Evolutionary conservation across 2,888 invertebrate species (phyloP).

Genomic region (Acanthosoma haemorrhoidale): DNA sequence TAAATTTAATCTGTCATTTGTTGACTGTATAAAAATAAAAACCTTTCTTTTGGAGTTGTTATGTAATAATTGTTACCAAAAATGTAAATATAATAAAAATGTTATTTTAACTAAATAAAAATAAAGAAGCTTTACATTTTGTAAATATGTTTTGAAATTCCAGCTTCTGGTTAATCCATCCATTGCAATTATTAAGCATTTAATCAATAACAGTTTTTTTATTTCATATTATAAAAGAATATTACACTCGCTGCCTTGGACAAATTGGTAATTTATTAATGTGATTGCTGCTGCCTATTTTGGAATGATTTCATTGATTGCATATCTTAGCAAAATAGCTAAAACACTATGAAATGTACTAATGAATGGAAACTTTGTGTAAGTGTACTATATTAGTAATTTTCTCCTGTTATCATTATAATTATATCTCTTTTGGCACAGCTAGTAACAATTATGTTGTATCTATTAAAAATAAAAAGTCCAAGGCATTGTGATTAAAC

Average conservation of each 20-base stretch:
- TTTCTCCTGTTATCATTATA: too few relatives aligned
- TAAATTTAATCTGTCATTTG: too few relatives aligned
- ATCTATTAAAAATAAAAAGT: too few relatives aligned
- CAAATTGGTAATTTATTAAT: neutral
- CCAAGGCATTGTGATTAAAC: neutral
- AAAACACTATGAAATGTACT: too few relatives aligned
- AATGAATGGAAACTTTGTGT: too few relatives aligned
- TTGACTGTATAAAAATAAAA: neutral
- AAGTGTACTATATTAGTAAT: too few relatives aligned
- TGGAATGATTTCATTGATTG: too few relatives aligned
- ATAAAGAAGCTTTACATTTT: slow-evolving; percentile 14
- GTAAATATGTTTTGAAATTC: slow-evolving; percentile 17
- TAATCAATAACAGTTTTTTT: neutral
- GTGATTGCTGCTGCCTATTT: neutral
- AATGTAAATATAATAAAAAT: slow-evolving; percentile 20
- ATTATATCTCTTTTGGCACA: too few relatives aligned
- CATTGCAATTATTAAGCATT: neutral
- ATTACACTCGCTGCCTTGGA: neutral
- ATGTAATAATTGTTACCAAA: slow-evolving; percentile 24
- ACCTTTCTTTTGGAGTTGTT: slow-evolving; percentile 13
- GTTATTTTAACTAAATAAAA: too few relatives aligned
- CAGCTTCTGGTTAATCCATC: slow-evolving; percentile 20
- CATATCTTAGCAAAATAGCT: too few relatives aligned
- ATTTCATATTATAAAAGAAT: neutral
- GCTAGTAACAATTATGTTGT: too few relatives aligned